Evolutionary conservation across 2,888 invertebrate genomes (phyloP).

Genomic region (Xestia ashworthii): DNA sequence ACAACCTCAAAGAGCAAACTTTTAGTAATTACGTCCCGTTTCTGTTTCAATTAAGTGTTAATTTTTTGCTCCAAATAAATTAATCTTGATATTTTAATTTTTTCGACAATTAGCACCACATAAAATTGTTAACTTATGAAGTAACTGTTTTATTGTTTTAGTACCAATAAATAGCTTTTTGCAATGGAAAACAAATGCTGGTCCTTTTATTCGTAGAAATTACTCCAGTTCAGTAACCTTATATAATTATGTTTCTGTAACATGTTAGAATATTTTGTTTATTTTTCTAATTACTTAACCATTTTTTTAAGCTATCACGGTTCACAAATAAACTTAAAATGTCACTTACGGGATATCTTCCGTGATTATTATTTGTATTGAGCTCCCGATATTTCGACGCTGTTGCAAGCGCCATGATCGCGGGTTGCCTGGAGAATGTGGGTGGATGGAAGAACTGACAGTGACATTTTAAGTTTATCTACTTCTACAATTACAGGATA

Average conservation of each 20-base stretch:
- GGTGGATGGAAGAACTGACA: no score
- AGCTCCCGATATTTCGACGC: no score
- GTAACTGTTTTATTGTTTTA: slow-evolving; percentile 7
- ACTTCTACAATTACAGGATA: no score
- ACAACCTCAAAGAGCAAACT: not conserved
- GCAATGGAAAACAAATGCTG: not conserved
- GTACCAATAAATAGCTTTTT: not conserved
- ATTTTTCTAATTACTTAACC: no score
- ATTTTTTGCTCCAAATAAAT: not conserved
- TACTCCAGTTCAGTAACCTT: not conserved
- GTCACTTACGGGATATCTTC: no score
- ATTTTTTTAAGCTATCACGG: no score
- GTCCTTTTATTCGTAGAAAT: not conserved
- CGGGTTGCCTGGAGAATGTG: no score
- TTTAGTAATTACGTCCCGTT: slow-evolving; percentile 9
- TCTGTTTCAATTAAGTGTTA: not conserved
- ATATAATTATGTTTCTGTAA: not conserved
- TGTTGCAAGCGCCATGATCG: no score
- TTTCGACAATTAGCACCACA: slow-evolving; percentile 17
- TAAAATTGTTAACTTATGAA: slow-evolving; percentile 3
- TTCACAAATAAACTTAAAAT: no score
- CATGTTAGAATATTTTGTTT: no score
- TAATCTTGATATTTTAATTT: slow-evolving; percentile 1
- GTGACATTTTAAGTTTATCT: no score
- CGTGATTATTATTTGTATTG: no score